Evolutionary conservation across 2,888 invertebrate genomes (phyloP), one percentile per base, ranked within the genome.

Genomic region (Marronus borbonicus): DNA sequence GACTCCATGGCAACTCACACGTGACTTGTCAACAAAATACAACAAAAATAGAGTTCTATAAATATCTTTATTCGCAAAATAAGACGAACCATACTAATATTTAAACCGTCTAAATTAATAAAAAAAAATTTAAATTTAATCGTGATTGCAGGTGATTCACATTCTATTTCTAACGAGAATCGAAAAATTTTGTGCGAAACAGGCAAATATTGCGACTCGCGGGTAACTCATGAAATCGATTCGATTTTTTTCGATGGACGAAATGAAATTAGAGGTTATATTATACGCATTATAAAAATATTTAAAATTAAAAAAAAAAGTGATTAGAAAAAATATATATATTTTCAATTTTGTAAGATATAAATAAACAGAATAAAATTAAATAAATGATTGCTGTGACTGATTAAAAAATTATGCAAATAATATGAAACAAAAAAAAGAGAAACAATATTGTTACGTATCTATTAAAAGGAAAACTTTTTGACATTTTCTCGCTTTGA

Each of bases 341-440:
- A 85, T 84, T 84, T 84, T 84, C 81, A 85, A 83, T 83, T 85
- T 83, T 85, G 80, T 81, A 82, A 78, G 76, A 80, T 74, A 80
- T 80, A 77, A 80, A 55, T 78, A 60, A 78, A 76, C 74, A 66
- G 77, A 79, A 75, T 69, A 70, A 66, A 69, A 55, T 55, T 55
- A 55, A 55, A 55, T 77, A 78, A 79, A 79, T 80, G 79, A 80
- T 80, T 80, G 81, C 81, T 80, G 77, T 78, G 80, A 80, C 80
- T 78, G 79, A 79, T 75, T 80, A 75, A 79, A 79, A 76, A 76
- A 76, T 77, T 44, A 44, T 12, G 44, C 72, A 69, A 76, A 68
- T 50, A 24, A 50, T 28, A 12, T 24, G 28, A 68, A 50, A 24
- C n/a, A 69, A 72, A 58, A 72, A 20, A 60, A 24, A 24, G 14